Evolutionary conservation across 1,140 invertebrate genomes (phyloP).

Genomic region (Condylostylus longicornis): DNA sequence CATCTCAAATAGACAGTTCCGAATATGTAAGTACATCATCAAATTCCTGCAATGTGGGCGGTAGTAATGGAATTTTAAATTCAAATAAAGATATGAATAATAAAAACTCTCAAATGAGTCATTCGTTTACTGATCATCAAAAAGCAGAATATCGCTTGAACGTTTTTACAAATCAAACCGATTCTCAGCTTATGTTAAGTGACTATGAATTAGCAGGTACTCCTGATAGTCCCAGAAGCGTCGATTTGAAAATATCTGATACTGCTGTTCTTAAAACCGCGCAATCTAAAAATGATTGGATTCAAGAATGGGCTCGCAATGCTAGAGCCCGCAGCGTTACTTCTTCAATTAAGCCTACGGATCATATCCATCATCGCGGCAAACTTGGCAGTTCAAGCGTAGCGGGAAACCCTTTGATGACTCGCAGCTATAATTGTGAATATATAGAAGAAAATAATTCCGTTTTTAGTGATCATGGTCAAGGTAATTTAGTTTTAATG

Average conservation of each 20-base stretch:
- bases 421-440: slow-evolving; percentile 28
- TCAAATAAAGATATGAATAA: no score
- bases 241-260: slow-evolving; percentile 12
- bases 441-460: slow-evolving; percentile 18
- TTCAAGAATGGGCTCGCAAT: slow-evolving; percentile 30
- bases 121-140: slow-evolving; percentile 22
- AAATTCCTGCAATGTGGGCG: no score
- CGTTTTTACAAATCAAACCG: slow-evolving; percentile 20
- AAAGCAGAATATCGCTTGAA: slow-evolving; percentile 30
- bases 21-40: slow-evolving; percentile 38
- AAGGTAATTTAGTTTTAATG: no score
- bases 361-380: slow-evolving; percentile 5
- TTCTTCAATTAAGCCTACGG: slow-evolving; percentile 1
- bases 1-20: slow-evolving; percentile 42
- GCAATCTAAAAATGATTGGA: slow-evolving; percentile 30
- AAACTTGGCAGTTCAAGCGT: slow-evolving; percentile 1
- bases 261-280: slow-evolving; percentile 23
- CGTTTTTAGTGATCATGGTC: no score
- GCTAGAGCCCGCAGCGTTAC: slow-evolving; percentile 25
- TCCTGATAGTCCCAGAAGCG: not conserved
- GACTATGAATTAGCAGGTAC: not conserved
- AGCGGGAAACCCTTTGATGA: slow-evolving; percentile 20
- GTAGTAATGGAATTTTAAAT: no score
- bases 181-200: slow-evolving; percentile 4
- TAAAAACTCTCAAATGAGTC: no score